Conservation (phyloP, 1,140 invertebrate genomes). For the Ephestia elutella region DNA sequence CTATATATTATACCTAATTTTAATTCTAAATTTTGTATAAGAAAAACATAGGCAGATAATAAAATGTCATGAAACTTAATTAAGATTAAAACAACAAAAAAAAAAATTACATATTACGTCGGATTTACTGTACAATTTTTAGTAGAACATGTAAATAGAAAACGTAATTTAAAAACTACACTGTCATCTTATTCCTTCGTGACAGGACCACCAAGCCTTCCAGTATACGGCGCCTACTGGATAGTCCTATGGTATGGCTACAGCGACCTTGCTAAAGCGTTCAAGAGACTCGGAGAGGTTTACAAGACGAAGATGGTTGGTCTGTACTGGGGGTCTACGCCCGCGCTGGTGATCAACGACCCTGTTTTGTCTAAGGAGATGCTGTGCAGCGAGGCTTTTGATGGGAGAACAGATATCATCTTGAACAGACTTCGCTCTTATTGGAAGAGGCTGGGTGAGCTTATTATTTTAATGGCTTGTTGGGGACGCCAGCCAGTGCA, state of each 20-base stretch:
- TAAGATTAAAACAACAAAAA: no score
- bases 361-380: conserved; percentile 54
- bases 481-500: no score
- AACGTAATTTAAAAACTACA: no score
- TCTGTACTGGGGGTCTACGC: conserved; percentile 47
- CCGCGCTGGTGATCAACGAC: conserved; percentile 49
- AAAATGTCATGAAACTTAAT: no score
- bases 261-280: conserved; percentile 38
- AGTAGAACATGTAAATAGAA: no score
- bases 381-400: conserved; percentile 55
- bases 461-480: background rate
- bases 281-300: conserved; percentile 33
- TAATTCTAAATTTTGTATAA: no score
- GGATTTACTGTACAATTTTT: no score
- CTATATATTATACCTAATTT: no score
- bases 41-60: no score
- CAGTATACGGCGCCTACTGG: conserved; percentile 55
- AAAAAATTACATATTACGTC: no score
- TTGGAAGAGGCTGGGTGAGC: conserved; percentile 63
- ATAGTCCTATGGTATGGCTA: conserved; percentile 36
- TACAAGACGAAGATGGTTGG: conserved; percentile 60
- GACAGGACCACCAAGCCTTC: conserved; percentile 54
- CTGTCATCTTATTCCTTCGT: background rate
- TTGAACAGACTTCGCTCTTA: conserved; percentile 47
- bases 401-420: conserved; percentile 55